Base-by-base conservation (phyloP, 2,797 vertebrate genomes). In the Phaenicophaeus curvirostris region DNA sequence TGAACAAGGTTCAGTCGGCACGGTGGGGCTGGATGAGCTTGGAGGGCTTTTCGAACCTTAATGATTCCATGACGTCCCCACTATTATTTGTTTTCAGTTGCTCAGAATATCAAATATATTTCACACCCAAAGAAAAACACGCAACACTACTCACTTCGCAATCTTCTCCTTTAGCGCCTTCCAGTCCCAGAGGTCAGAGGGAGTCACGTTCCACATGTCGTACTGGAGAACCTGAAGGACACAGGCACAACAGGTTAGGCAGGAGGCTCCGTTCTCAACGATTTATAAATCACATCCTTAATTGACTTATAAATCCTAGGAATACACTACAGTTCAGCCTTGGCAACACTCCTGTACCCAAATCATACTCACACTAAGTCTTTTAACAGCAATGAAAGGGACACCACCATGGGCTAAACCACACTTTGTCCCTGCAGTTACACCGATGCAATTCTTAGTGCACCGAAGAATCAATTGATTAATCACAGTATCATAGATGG, bases 161-260 rank as follows among this genome's bases (percentile, higher is more conserved):
- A 99, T 99, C 97, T 99, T 99, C 96, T 99, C 98, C 96, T 99
- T 99, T 15, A 99, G 96, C 61, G 96, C 90, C 41, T 97, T 97
- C 99, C 99, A 99, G 97, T 99, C 99, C 98, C 98, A 98, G 6
- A 99, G 97, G 16, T 98, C 98, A 0, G 99, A 99, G 1, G 99
- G 99, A 12, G 96, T 99, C 93, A 98, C 98, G 1, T 98, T 97
- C 99, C 99, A 99, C 99, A 99, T 99, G 96, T 99, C 99, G 25
- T 99, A 99, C 97, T 99, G 99, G 31, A 99, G 98, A 92, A 99
- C 95, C 98, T 99, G 92, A 79, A 59, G 58, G 77, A 88, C 44
- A 94, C 9, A 88, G 35, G 28, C 7, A 5, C 2, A 35, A 39
- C 58, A 58, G 16, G 21, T 71, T 24, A 94, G 31, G 48, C 37